Evolutionary conservation across 2,113 vertebrate species (phyloP).

Genomic region (Otis tarda): DNA sequence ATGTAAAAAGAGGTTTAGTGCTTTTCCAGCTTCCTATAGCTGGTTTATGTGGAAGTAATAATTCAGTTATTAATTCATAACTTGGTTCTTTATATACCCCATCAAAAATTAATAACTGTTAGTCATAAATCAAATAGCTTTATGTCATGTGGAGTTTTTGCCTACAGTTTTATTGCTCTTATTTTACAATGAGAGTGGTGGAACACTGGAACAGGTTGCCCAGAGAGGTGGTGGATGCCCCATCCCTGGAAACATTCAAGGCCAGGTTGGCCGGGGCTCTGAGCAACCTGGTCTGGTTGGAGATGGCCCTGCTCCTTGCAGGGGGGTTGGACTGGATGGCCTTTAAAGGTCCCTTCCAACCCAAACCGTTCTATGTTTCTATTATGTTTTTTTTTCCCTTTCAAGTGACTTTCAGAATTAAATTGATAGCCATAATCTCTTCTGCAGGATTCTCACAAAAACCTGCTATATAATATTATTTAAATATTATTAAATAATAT

Average conservation of each 20-base stretch:
- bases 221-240: too few relatives aligned
- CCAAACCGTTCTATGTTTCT: too few relatives aligned
- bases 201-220: too few relatives aligned
- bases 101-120: background rate
- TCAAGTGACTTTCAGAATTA: background rate
- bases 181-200: too few relatives aligned
- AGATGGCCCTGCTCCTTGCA: too few relatives aligned
- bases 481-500: background rate
- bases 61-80: conserved; percentile 20
- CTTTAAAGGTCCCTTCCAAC: too few relatives aligned
- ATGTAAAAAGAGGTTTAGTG: background rate
- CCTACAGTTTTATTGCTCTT: background rate
- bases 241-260: too few relatives aligned
- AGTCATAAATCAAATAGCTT: background rate
- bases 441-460: background rate
- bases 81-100: background rate
- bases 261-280: too few relatives aligned
- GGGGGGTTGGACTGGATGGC: too few relatives aligned
- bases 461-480: background rate
- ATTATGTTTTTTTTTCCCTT: too few relatives aligned
- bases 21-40: background rate
- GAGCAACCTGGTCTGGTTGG: too few relatives aligned
- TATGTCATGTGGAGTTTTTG: background rate
- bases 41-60: background rate
- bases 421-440: background rate